Evolutionary conservation across 2,113 vertebrate genomes (phyloP).

Genomic region (Colinus virginianus): DNA sequence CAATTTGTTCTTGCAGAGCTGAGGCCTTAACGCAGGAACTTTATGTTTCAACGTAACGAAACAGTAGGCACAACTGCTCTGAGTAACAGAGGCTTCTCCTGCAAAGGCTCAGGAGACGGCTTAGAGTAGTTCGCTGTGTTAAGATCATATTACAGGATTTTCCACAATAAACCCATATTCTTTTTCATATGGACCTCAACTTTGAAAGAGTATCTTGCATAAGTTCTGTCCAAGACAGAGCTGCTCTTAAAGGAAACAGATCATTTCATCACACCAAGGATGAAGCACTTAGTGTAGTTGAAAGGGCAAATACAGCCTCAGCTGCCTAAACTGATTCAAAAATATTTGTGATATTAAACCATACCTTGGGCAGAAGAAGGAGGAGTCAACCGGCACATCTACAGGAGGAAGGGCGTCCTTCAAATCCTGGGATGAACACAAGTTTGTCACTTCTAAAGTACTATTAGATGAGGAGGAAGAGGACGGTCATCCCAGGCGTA

Average conservation of each 20-base stretch:
- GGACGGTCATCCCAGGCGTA: constrained; percentile 75
- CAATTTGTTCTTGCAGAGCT: background rate
- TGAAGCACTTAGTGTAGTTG: background rate
- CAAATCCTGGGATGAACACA: constrained; percentile 29
- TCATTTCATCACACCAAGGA: background rate
- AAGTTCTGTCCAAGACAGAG: background rate
- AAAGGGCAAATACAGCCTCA: background rate
- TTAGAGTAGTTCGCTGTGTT: background rate
- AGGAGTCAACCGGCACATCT: constrained; percentile 36
- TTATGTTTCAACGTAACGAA: background rate
- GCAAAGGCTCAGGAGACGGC: background rate
- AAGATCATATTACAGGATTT: background rate
- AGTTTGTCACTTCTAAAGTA: constrained; percentile 54
- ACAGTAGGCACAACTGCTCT: background rate
- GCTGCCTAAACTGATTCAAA: background rate
- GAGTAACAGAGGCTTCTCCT: background rate
- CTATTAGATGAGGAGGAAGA: constrained; percentile 76
- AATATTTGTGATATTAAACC: constrained; percentile 11
- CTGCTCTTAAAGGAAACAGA: background rate
- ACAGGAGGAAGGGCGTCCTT: constrained; percentile 26
- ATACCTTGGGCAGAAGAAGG: constrained; percentile 69
- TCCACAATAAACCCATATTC: background rate
- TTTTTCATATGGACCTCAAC: accelerated
- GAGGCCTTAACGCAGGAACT: background rate
- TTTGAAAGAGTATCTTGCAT: background rate